These are phyloP conservation scores for Monodelphis domestica DNA, from an alignment of 2,797 vertebrate species.

Conservation along the genomic window DNA sequence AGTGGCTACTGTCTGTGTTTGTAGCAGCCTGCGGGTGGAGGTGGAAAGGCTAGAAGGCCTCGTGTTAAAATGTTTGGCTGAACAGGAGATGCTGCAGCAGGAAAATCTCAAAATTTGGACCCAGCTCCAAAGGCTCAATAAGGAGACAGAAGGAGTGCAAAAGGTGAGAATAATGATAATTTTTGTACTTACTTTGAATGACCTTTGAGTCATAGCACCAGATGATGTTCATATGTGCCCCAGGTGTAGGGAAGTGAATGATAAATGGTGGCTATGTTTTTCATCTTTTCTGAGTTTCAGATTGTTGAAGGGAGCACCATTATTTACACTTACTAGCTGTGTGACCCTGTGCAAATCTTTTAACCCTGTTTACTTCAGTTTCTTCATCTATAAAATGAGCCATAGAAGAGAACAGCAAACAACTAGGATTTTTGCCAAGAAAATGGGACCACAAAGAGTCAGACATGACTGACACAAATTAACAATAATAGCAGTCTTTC, in stretches of 20 bases:
- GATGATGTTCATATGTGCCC: not conserved
- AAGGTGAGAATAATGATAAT: constrained; percentile 85
- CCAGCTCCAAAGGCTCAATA: constrained; percentile 85
- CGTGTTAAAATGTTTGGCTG: constrained; percentile 85
- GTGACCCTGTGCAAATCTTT: too few species aligned
- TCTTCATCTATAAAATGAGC: too few species aligned
- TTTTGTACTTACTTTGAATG: constrained; percentile 56
- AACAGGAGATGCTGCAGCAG: constrained; percentile 85
- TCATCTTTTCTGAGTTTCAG: not conserved
- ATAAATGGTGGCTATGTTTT: constrained; percentile 26
- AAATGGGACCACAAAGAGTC: too few species aligned
- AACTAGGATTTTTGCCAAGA: too few species aligned
- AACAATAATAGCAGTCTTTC: too few species aligned
- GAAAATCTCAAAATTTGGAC: constrained; percentile 83
- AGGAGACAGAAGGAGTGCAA: constrained; percentile 84
- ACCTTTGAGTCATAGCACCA: constrained; percentile 29
- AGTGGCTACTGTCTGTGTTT: constrained; percentile 80
- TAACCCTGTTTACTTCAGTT: too few species aligned
- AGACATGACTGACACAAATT: too few species aligned
- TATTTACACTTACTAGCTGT: not conserved
- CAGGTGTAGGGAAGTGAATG: not conserved
- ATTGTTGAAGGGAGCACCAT: not conserved
- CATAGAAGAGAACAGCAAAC: too few species aligned
- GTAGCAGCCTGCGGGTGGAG: constrained; percentile 84
- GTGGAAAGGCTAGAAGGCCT: constrained; percentile 81